Base-by-base conservation (phyloP, 64 coral and sea anemone genomes). In the Stichodactyla helianthus region DNA sequence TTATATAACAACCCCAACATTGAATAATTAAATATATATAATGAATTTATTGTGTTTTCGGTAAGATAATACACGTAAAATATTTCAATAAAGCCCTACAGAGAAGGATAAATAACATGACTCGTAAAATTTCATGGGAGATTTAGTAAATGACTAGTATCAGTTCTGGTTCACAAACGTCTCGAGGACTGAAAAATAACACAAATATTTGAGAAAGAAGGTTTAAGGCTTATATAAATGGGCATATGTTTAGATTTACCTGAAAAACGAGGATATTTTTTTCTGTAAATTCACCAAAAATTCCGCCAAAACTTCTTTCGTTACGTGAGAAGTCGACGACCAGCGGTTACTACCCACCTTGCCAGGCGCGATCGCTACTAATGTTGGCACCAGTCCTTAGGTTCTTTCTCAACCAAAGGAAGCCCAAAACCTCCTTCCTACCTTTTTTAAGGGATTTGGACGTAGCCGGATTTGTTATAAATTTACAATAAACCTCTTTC, bases 211-310 rank as follows among this genome's bases (percentile, higher is more conserved):
- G 8, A 74, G 68, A 9, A 31, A 74, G 1, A 74, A 74, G 68
- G 25, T 4, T 23, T 74, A 74, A 74, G 68, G 68, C 10, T 74
- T 27, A 74, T 74, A 8, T 31, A 74, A 74, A 74, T 31, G 5
- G 25, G 25, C 1, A 74, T 74, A 14, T 27, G 7, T 7, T 74
- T 31, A 74, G 68, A 74, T 74, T 74, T 74, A 74, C 68, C 68
- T 74, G n/a, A 27, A 74, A 31, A 23, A 74, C 35, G 25, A 74
- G 68, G 25, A 74, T n/a, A 74, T 27, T 26, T 74, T 27, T 74
- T 74, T 74, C 68, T 74, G 68, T 74, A 31, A 74, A 74, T 74
- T 74, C 68, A 74, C 68, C 68, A 74, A 74, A 74, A 74, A 74
- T 27, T 74, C 68, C 68, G 68, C 68, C 68, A 74, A 74, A 74